Evolutionary conservation across 53 echinoderm and acorn worm genomes (phyloP).

Genomic region (Zoroaster sp.): DNA sequence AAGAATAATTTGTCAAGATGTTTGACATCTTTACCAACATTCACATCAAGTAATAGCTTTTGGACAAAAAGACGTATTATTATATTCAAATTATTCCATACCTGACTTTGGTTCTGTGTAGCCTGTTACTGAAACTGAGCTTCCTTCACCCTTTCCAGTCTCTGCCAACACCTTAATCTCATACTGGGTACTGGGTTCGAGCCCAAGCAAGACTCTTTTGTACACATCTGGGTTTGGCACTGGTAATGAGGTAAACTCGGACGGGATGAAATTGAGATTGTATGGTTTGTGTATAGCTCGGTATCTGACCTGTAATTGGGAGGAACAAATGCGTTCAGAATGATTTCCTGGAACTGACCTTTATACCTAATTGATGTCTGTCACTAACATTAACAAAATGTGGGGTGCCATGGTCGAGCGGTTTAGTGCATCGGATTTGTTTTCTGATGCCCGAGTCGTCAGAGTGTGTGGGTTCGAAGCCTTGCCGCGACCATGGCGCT

Average conservation of each 20-base stretch:
- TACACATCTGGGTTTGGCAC: background rate
- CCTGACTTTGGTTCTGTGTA: constrained; percentile 7
- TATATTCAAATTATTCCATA: background rate
- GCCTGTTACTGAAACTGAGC: background rate
- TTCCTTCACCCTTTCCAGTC: constrained; percentile 44
- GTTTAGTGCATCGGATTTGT: no score
- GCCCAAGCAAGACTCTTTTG: background rate
- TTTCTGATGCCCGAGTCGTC: no score
- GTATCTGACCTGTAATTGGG: constrained; percentile 13
- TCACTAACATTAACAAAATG: no score
- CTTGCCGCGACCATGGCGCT: no score
- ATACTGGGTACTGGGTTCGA: constrained; percentile 60
- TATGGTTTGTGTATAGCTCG: constrained; percentile 13
- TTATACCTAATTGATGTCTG: no score
- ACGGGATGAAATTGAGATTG: background rate
- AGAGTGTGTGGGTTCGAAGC: no score
- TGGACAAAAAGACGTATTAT: no score
- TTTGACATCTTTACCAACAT: no score
- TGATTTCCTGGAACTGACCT: background rate
- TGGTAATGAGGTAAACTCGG: background rate
- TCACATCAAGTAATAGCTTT: no score
- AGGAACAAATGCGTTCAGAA: background rate
- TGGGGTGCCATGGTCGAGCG: no score
- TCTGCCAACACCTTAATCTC: constrained; percentile 51
- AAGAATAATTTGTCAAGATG: no score